A percentile compares a stretch with the other conserved stretches of the same genome.
Conservation (phyloP, 2,113 vertebrate species). For the Ailuropoda melanoleuca region DNA sequence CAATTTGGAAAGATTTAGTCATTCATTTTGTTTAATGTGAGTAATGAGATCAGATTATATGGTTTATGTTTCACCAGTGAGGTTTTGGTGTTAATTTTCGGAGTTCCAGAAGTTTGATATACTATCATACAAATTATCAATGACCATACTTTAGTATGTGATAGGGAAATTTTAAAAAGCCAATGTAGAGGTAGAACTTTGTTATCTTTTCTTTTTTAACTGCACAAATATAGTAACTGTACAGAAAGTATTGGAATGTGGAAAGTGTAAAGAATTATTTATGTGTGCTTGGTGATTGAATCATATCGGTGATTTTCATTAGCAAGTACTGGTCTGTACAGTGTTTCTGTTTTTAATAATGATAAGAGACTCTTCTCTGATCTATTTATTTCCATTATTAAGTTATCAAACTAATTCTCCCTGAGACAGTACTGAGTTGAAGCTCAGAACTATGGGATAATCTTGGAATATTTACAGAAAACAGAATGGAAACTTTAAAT, state of each 20-base stretch:
- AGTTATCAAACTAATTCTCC: not conserved
- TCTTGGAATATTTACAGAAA: slow-evolving; percentile 39
- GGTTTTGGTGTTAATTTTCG: slow-evolving; percentile 28
- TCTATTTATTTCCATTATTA: not conserved
- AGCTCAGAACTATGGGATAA: slow-evolving; percentile 1
- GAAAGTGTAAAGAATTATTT: slow-evolving; percentile 33
- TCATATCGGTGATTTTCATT: slow-evolving; percentile 45
- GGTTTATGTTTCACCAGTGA: slow-evolving; percentile 27
- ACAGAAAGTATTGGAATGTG: not conserved
- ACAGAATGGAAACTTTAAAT: slow-evolving; percentile 3
- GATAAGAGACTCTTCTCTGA: not conserved
- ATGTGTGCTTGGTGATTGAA: slow-evolving; percentile 34
- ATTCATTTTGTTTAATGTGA: slow-evolving; percentile 49
- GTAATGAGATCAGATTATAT: not conserved
- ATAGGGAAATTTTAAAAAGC: slow-evolving; percentile 5
- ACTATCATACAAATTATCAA: not conserved
- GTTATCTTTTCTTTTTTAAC: not conserved
- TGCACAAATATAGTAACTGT: slow-evolving; percentile 14
- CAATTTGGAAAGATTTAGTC: slow-evolving; percentile 1
- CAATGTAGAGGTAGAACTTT: not conserved
- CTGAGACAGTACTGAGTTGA: slow-evolving; percentile 7
- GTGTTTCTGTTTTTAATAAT: slow-evolving; percentile 50
- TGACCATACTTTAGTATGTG: not conserved
- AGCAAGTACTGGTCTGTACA: not conserved
- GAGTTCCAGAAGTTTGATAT: not conserved